Percentiles rank a stretch among this genome's conserved stretches.
phyloP scores from a whole-genome alignment of 2,797 vertebrate species.

The Allobates femoralis region DNA sequence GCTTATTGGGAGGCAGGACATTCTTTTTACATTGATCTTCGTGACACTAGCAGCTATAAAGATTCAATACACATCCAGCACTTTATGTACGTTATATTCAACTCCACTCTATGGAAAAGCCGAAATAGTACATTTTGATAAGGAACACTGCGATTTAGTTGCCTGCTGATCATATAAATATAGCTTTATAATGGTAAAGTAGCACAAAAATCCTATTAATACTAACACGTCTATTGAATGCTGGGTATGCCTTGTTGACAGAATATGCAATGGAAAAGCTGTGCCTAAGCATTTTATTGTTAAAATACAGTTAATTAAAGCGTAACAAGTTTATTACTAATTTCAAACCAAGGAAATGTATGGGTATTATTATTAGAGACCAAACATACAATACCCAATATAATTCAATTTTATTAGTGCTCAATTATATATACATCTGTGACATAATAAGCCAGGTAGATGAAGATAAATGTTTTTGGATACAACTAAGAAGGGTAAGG shows the following conservation, averaged over 20 bases:
- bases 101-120: neutral
- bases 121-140: neutral
- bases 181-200: conserved; percentile 22
- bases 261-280: neutral
- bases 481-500: too few species aligned
- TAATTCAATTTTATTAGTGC: too few species aligned
- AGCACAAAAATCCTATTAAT: conserved; percentile 39
- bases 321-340: neutral
- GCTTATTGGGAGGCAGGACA: neutral
- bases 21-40: conserved; percentile 36
- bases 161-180: conserved; percentile 34
- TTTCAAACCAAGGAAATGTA: too few species aligned
- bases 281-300: neutral
- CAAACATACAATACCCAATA: too few species aligned
- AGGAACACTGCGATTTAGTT: neutral
- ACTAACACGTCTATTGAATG: conserved; percentile 10
- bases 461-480: too few species aligned
- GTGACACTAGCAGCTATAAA: conserved; percentile 26
- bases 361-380: too few species aligned
- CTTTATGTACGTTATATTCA: conserved; percentile 6
- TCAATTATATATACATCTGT: too few species aligned
- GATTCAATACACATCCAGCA: conserved; percentile 3
- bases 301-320: neutral
- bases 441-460: too few species aligned
- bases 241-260: neutral